Conservation (phyloP, 2,888 invertebrate genomes). For the Hydrotaea diabolus region DNA sequence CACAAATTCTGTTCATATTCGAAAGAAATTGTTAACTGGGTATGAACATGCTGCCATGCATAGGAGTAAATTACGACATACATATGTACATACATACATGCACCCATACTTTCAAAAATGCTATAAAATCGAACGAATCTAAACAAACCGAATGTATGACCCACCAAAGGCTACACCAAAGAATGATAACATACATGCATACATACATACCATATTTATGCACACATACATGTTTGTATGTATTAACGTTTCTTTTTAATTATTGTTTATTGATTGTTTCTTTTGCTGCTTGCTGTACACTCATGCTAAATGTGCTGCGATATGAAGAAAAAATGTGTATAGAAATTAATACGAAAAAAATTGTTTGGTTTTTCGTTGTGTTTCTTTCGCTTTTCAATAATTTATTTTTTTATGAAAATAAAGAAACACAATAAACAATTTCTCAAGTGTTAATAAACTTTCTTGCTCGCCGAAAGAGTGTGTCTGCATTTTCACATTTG, state of each 20-base stretch:
- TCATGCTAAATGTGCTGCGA: not conserved
- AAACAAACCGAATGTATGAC: constrained; percentile 1
- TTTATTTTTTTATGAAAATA: constrained; percentile 4
- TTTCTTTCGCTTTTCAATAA: constrained; percentile 12
- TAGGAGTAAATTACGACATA: too few species aligned
- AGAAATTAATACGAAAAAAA: constrained; percentile 9
- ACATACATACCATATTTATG: not conserved
- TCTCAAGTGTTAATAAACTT: constrained; percentile 35
- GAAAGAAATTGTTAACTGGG: too few species aligned
- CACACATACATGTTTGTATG: not conserved
- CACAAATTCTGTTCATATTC: too few species aligned
- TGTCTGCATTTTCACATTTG: constrained; percentile 22
- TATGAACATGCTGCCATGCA: too few species aligned
- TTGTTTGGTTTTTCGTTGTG: constrained; percentile 43
- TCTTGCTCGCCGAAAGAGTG: not conserved
- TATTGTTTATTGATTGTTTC: constrained; percentile 51
- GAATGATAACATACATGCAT: not conserved
- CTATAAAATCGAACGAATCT: constrained; percentile 4
- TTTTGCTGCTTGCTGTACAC: not conserved
- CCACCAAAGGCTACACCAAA: not conserved
- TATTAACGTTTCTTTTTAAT: constrained; percentile 44
- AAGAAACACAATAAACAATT: constrained; percentile 15
- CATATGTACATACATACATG: not conserved
- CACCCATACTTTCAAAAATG: not conserved
- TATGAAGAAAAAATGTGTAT: not conserved